Base-by-base conservation (phyloP, 2,113 vertebrate species). In the Chionomys nivalis region DNA sequence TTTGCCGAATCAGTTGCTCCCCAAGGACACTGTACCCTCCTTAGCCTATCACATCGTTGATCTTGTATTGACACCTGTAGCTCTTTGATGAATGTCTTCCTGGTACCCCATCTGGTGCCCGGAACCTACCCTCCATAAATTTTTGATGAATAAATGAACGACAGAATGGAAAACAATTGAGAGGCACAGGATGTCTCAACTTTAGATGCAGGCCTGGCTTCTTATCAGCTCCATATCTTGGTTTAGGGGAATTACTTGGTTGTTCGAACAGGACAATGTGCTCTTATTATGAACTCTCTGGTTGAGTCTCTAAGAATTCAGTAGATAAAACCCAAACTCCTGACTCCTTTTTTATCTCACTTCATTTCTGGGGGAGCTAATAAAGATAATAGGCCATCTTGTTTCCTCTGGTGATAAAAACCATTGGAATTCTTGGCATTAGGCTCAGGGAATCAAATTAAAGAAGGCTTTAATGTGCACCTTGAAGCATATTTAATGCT, bases 401-500 rank as follows among this genome's bases (percentile, higher is more conserved):
- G 12, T 92, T 95, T 70, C 14, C 31, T 93, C 36, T 87, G 23
- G 24, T 79, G 75, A 87, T 52, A 12, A 91, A 83, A 94, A 39
- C 19, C 63, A 10, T 26, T 39, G 90, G 82, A 96, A 63, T 12
- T 78, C n/a, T 73, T 94, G 44, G 52, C 42, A 82, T 82, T 76
- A 76, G 7, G 19, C 5, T 90, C 87, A 86, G 44, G 42, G 72
- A 79, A 86, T 68, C n/a, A 91, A 89, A 81, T 68, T 13, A 70
- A 16, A 81, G 81, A 93, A 90, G 0, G 6, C 24, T 89, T 87
- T 75, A 70, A 78, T 87, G 72, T 61, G 4, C 19, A 58, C 3
- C 36, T 93, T 87, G 39, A 94, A 21, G 75, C 4, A 86, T 47
- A 49, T 76, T 79, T 95, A 91, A 83, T 89, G 33, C 68, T 92